Evolutionary conservation across 2,113 vertebrate genomes (phyloP), one percentile per base, ranked within the genome.

Genomic region (Laticauda laticaudata): DNA sequence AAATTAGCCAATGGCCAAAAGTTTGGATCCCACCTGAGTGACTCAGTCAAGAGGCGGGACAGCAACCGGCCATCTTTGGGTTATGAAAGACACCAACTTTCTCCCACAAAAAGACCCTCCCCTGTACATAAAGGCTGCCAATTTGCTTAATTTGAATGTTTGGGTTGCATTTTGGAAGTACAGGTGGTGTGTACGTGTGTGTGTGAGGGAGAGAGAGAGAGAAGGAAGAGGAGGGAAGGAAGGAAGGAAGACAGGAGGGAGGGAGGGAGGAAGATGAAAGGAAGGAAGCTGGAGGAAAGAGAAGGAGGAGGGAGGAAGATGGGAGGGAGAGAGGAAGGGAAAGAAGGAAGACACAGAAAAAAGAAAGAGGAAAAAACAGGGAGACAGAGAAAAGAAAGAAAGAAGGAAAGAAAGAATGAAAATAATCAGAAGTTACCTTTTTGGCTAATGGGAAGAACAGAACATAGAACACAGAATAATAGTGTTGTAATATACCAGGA

Each of bases 1-100:
- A 20, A 75, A 39, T 20, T 7, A 75, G 69, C 14, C 15, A 0
- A 8, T 8, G 14, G 15, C 0, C 1, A 1, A 2, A 75, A 20
- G 1, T 20, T 34, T 75, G n/a, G 59, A 4, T 12, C 59, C 14
- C n/a, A 7, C 64, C n/a, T 2, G 64, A 75, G 14, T 75, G 64
- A 75, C 5, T 75, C 64, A 2, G n/a, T 75, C 64, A 34, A 75
- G 29, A 34, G 14, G 1, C 2, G 12, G 4, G 14, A 75, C 29
- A 69, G 29, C 64, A 34, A 69, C 14, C 5, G 12, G 12, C 64
- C 29, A 6, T 34, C 5, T 34, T 69, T 34, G 1, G 12, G 64
- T 69, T 69, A 18, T 34, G 64, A 5, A 69, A 34, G 14, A 6
- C 29, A 18, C n/a, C 64, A 34, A 3, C 64, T 15, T 69, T n/a